Conservation (phyloP, 2,113 vertebrate species). For the Pedetes capensis region DNA sequence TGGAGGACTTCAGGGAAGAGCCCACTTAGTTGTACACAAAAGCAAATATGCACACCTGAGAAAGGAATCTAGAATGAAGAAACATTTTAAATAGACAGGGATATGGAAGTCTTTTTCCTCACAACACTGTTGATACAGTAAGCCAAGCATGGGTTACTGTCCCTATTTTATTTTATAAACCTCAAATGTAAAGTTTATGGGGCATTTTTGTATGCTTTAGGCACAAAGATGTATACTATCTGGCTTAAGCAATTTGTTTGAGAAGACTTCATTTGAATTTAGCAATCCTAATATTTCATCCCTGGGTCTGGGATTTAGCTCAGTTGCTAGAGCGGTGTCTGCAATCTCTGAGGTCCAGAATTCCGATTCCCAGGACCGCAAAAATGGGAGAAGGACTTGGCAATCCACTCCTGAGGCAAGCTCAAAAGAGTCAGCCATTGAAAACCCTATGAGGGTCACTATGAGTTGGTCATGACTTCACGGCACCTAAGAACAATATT, state of each 20-base stretch:
- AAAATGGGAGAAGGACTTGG: too few species aligned
- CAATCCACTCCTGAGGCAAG: too few species aligned
- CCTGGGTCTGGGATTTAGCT: too few species aligned
- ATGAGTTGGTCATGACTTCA: too few species aligned
- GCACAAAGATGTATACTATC: background rate
- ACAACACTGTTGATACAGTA: background rate
- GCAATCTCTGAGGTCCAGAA: too few species aligned
- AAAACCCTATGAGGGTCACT: too few species aligned
- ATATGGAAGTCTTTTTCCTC: background rate
- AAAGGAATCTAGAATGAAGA: conserved; percentile 2
- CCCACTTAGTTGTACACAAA: background rate
- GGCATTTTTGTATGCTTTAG: background rate
- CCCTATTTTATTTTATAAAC: background rate
- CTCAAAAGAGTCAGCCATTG: too few species aligned
- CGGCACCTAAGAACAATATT: too few species aligned
- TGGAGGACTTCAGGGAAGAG: background rate
- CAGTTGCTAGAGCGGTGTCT: too few species aligned
- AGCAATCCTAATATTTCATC: background rate
- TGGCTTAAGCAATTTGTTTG: background rate
- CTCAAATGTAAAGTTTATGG: background rate
- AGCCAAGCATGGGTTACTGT: background rate
- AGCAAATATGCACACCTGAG: background rate
- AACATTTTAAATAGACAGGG: background rate
- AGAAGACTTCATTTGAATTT: conserved; percentile 17
- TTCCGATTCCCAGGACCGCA: too few species aligned